Percentiles rank a stretch among this genome's conserved stretches.
Conservation (phyloP, 1,140 invertebrate genomes). For the Lasaia peninsularis region DNA sequence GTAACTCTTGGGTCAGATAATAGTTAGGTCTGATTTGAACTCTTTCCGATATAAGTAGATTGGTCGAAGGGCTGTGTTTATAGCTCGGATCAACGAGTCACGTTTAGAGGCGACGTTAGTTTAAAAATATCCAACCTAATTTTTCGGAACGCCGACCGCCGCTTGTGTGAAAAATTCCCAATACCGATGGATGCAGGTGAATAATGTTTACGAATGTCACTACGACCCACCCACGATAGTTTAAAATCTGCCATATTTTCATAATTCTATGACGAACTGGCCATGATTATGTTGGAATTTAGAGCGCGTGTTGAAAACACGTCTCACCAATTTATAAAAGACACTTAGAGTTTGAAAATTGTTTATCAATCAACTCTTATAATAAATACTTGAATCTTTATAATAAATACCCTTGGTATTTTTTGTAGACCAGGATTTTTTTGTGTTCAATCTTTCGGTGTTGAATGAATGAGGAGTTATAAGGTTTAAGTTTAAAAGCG, state of each 20-base stretch:
- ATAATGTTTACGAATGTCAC: not conserved
- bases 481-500: too few species aligned
- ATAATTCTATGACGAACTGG: not conserved
- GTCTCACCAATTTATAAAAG: not conserved
- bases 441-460: too few species aligned
- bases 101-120: not conserved
- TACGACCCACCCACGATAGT: conserved; percentile 1
- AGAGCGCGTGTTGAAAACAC: not conserved
- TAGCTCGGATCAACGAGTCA: too few species aligned
- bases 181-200: conserved; percentile 4
- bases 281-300: not conserved
- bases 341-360: not conserved
- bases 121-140: not conserved
- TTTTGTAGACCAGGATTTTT: too few species aligned
- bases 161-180: not conserved
- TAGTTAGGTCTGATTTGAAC: too few species aligned
- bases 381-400: too few species aligned
- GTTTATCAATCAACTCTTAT: too few species aligned
- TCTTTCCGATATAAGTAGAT: too few species aligned
- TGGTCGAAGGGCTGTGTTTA: too few species aligned
- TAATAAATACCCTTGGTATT: too few species aligned
- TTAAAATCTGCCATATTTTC: not conserved
- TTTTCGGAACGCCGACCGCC: not conserved
- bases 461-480: too few species aligned
- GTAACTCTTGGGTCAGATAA: too few species aligned